Evolutionary conservation across 1,140 invertebrate species (phyloP), one percentile per base, ranked within the genome.

Genomic region (Calosoma granatense): DNA sequence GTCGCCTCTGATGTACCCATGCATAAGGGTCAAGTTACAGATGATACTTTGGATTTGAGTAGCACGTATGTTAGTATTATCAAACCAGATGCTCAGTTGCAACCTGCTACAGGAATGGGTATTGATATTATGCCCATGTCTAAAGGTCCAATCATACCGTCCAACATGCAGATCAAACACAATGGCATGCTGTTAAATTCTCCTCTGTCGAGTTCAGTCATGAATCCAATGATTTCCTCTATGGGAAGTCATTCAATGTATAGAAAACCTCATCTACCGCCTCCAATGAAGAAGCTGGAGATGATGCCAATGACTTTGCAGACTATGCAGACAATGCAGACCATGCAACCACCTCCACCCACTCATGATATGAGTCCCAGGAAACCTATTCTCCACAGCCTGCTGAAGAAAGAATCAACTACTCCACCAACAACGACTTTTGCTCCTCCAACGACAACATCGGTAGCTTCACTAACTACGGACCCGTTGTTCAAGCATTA

Each of bases 401-500:
- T 72, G 22, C 54, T 70, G 6, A 65, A 72, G 56, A 72, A 73
- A 57, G 71, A 72, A 58, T 58, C 59, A 63, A 71, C 60, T 59
- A 76, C 69, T 58, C 74, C 62, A 67, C 76, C 70, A 57, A 73
- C 72, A 30, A 69, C 68, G 23, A 72, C 73, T 1, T 68, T 72
- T 54, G 66, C 73, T 1, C 64, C 71, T 58, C 55, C 73, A 12
- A 69, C 73, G 1, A 71, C 70, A 1, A 66, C 71, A 60, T 63
- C 68, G 14, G 61, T 62, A 2, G 63, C 64, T 39, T 76, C 67
- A 58, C 64, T 71, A 55, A 80, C 74, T 23, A 80, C 74, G 0
- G 76, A 81, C 64, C 74, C 75, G 1, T 66, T 80, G 2, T 79
- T 80, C 57, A 78, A 80, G 59, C 81, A 84, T 57, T 78, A 80